phyloP scores from a whole-genome alignment of 2,797 vertebrate species.

The Uromys caudimaculatus region DNA sequence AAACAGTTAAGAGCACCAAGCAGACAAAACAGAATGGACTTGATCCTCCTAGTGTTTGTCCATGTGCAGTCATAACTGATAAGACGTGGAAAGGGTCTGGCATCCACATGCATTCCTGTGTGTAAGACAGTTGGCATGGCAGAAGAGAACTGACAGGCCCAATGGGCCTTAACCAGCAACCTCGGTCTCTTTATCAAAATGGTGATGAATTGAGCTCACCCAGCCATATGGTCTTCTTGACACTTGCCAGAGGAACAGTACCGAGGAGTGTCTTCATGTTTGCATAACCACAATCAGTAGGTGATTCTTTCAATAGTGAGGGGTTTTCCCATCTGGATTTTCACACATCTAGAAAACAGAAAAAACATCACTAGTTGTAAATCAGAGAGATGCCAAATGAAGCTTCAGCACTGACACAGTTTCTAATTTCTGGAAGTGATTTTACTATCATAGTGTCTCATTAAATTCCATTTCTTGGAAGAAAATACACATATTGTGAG shows the following conservation, averaged over 20 bases:
- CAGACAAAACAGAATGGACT: not conserved
- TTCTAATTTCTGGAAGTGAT: conserved; percentile 8
- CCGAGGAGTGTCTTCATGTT: not conserved
- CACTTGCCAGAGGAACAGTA: not conserved
- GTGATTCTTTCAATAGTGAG: not conserved
- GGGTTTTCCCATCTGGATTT: conserved; percentile 22
- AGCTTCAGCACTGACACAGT: not conserved
- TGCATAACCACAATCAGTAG: not conserved
- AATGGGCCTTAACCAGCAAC: not conserved
- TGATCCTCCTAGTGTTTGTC: not conserved
- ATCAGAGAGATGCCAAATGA: conserved; percentile 4
- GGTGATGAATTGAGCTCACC: not conserved
- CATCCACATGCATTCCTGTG: not conserved
- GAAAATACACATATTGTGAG: conserved; percentile 2
- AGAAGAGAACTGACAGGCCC: not conserved
- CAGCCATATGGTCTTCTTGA: conserved; percentile 1
- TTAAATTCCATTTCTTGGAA: not conserved
- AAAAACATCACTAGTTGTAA: conserved; percentile 27
- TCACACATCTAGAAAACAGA: conserved; percentile 37
- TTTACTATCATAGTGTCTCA: not conserved
- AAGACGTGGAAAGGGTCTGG: not conserved
- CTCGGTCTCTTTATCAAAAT: not conserved
- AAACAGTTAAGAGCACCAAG: not conserved
- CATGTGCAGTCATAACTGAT: not conserved
- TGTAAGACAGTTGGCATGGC: not conserved